Percentiles rank a stretch among this genome's conserved stretches.
phyloP scores from a whole-genome alignment of 2,113 vertebrate genomes.

The Sebastes fasciatus region DNA sequence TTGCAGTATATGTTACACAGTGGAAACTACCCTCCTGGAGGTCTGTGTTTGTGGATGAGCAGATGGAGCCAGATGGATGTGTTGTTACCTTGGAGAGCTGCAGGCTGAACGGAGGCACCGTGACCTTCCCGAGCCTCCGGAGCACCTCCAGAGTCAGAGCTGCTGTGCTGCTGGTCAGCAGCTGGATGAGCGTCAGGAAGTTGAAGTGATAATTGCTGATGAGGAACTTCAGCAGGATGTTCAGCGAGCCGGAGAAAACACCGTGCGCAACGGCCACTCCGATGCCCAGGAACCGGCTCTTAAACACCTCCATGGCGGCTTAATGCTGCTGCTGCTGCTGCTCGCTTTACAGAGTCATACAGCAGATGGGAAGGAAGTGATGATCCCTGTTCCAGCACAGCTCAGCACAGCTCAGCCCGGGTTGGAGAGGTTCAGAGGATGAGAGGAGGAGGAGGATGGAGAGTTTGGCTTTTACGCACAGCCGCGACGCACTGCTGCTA shows the following conservation, averaged over 20 bases:
- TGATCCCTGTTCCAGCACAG: too few species aligned
- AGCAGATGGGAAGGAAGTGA: neutral
- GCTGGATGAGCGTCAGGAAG: conserved; percentile 96
- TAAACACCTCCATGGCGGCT: conserved; percentile 79
- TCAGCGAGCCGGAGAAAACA: conserved; percentile 93
- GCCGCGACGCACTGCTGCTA: conserved; percentile 27
- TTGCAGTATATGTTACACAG: too few species aligned
- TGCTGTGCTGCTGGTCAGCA: conserved; percentile 90
- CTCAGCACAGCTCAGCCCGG: neutral
- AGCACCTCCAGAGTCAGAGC: conserved; percentile 91
- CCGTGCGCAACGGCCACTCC: conserved; percentile 96
- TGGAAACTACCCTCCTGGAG: too few species aligned
- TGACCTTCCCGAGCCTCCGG: conserved; percentile 87
- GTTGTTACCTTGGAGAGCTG: conserved; percentile 87
- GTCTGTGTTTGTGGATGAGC: too few species aligned
- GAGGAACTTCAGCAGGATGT: conserved; percentile 96
- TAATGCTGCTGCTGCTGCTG: neutral
- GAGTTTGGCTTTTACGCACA: conserved; percentile 42
- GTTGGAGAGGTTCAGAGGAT: neutral
- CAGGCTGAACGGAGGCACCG: conserved; percentile 90
- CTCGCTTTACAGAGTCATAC: neutral
- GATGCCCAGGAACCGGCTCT: conserved; percentile 88
- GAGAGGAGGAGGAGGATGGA: too few species aligned
- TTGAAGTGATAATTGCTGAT: conserved; percentile 90
- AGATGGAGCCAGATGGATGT: too few species aligned